Evolutionary conservation across 2,113 vertebrate species (phyloP).

Genomic region (Gobiocypris rarus): DNA sequence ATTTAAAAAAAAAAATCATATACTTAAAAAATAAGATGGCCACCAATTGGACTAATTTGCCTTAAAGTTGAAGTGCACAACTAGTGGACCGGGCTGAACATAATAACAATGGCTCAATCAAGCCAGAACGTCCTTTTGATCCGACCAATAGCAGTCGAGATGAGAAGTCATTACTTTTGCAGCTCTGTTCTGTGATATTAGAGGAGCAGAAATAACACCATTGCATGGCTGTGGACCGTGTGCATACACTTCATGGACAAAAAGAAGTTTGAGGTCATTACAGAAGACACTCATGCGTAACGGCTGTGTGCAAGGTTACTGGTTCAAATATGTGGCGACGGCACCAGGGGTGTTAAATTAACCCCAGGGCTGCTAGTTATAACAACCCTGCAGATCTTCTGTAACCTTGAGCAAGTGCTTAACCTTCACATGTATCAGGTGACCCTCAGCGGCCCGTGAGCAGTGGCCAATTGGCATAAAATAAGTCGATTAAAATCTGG

Average conservation of each 20-base stretch:
- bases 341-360: neutral
- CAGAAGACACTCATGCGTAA: neutral
- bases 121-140: neutral
- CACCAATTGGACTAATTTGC: neutral
- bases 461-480: neutral
- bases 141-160: neutral
- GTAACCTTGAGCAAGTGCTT: neutral
- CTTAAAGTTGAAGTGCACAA: neutral
- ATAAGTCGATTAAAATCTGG: neutral
- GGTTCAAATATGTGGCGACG: neutral
- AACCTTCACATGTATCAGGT: neutral
- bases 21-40: too few species aligned
- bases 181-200: neutral
- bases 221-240: neutral
- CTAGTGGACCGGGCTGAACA: neutral
- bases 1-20: too few species aligned
- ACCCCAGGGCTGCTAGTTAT: neutral
- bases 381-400: neutral
- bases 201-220: neutral
- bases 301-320: neutral
- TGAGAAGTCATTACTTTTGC: neutral
- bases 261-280: slow-evolving; percentile 9
- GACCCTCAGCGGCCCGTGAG: neutral
- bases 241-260: neutral
- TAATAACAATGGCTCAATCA: neutral